These are phyloP conservation scores for Oenanthe oenanthe DNA, from an alignment of 2,113 vertebrate genomes.

Conservation along the genomic window DNA sequence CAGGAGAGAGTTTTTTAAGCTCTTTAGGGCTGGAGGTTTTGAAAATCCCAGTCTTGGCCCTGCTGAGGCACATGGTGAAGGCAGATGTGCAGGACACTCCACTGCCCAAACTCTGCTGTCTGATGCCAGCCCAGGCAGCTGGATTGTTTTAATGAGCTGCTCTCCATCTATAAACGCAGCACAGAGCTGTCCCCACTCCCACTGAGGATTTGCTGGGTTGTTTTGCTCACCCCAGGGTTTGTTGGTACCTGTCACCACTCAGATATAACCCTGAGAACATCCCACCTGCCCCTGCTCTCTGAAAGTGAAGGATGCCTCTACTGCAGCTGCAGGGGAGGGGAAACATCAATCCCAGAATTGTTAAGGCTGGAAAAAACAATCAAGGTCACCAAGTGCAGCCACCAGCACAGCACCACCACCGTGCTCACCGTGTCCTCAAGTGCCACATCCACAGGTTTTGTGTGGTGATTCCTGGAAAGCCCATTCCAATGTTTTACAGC, in stretches of 20 bases:
- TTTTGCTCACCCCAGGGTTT: background rate
- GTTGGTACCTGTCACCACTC: background rate
- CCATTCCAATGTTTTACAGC: background rate
- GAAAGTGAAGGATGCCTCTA: background rate
- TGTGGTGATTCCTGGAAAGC: background rate
- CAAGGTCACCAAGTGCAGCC: background rate
- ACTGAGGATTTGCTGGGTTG: background rate
- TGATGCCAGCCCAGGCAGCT: background rate
- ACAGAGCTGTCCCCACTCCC: background rate
- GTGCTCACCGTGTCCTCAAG: background rate
- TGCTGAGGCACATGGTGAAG: background rate
- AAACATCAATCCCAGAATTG: background rate
- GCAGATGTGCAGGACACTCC: background rate
- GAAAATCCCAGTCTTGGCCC: background rate
- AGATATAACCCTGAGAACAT: background rate
- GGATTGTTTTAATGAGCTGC: background rate
- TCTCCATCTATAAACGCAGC: background rate
- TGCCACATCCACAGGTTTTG: background rate
- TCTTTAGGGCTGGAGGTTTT: rapidly evolving
- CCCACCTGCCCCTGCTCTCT: background rate
- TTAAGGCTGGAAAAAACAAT: background rate
- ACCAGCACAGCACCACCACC: background rate
- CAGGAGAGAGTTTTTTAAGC: background rate
- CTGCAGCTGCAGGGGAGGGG: background rate
- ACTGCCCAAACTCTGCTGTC: too few species aligned